These are phyloP conservation scores for Calyptomena viridis DNA, from an alignment of 2,113 vertebrate species.

Conservation along the genomic window DNA sequence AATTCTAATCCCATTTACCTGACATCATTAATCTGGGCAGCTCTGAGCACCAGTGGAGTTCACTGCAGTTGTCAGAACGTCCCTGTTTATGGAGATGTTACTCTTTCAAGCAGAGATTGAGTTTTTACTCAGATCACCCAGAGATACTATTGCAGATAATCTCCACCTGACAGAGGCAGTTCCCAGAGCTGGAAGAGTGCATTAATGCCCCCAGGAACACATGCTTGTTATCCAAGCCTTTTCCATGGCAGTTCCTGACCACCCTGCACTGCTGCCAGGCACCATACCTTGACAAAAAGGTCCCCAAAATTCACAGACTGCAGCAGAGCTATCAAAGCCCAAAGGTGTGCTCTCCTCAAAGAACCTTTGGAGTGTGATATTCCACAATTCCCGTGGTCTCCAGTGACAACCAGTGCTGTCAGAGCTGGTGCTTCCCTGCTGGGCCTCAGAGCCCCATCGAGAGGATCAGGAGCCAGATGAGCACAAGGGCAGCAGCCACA, in stretches of 20 bases:
- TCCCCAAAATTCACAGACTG: not conserved
- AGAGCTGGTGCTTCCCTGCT: not conserved
- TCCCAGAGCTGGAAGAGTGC: not conserved
- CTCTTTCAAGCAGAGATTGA: not conserved
- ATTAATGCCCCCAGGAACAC: not conserved
- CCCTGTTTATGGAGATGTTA: not conserved
- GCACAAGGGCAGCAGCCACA: not conserved
- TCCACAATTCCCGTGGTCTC: not conserved
- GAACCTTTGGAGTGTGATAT: not conserved
- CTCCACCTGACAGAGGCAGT: not conserved
- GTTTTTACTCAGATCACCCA: not conserved
- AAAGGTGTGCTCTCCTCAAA: not conserved
- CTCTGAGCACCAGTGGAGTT: not conserved
- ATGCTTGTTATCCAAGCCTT: rapidly evolving
- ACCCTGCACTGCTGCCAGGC: not conserved
- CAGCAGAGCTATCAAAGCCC: not conserved
- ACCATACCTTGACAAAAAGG: not conserved
- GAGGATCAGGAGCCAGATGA: not conserved
- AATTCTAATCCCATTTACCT: conserved; percentile 22
- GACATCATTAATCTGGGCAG: conserved; percentile 24
- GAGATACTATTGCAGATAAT: not conserved
- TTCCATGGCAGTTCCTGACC: not conserved
- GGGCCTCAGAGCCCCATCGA: not conserved
- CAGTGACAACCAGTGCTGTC: not conserved
- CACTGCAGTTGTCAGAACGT: not conserved